Evolutionary conservation across 2,888 invertebrate genomes (phyloP), one percentile per base, ranked within the genome.

Genomic region (Ennomos erosarius): DNA sequence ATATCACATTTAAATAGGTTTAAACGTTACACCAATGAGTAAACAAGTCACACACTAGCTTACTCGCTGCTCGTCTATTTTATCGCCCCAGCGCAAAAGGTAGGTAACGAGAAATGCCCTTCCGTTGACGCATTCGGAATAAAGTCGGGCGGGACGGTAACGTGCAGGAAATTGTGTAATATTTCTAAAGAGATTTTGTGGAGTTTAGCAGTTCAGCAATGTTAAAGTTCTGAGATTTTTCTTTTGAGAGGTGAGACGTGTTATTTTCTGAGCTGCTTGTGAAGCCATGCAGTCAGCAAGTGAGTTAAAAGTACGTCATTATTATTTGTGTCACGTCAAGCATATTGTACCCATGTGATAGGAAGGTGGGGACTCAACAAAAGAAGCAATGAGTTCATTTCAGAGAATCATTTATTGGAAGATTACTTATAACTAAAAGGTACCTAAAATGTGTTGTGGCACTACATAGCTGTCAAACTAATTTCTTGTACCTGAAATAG

Each of bases 131-230:
- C 54, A 51, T 59, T 53, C 47, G 44, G 40, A 53, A 43, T 52
- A 33, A 46, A 53, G 39, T 34, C 36, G 34, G 13, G 46, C 39
- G 8, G 9, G 55, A 40, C 48, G 49, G 54, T 42, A 39, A 42
- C 38, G 12, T 40, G 26, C 13, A 46, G 55, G 46, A 55, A 46
- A 59, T 47, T 51, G 42, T 43, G 50, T 46, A 42, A 49, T 53
- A 53, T 53, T 53, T 57, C 53, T 59, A 59, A 59, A 43, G 44
- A 53, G 35, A 48, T 53, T 48, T 58, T 39, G 58, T 52, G 33
- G 52, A 52, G 35, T 36, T 13, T 10, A 45, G 26, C 26, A 11
- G 16, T 16, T 43, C 10, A 36, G 37, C 16, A n/a, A 42, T 36
- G 37, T 26, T 35, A 34, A 50, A 37, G 40, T 13, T n/a, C 10